phyloP scores from a whole-genome alignment of 2,888 invertebrate genomes.

The Ophion slaviceki region DNA sequence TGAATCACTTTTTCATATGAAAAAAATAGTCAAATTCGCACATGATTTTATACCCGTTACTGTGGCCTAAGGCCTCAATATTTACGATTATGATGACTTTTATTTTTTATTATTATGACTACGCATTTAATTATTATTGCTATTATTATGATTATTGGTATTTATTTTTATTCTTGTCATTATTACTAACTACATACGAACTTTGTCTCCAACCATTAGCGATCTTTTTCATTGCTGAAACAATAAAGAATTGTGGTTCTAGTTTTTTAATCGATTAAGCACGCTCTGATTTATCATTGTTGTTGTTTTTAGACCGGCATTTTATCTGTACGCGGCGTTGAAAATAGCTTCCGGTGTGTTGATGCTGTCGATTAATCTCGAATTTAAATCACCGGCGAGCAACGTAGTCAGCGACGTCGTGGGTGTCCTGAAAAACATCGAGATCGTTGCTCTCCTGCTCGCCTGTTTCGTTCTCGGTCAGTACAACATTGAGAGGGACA shows the following conservation, averaged over 20 bases:
- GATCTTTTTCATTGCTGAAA: too few species aligned
- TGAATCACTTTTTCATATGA: too few species aligned
- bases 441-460: conserved; percentile 89
- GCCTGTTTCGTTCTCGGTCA: conserved; percentile 90
- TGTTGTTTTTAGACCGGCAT: conserved; percentile 87
- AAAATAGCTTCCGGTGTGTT: conserved; percentile 88
- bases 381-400: conserved; percentile 90
- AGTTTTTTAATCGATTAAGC: neutral
- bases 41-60: too few species aligned
- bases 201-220: too few species aligned
- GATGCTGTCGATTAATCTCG: conserved; percentile 90
- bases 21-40: too few species aligned
- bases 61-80: neutral
- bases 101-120: conserved; percentile 6
- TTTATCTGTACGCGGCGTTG: conserved; percentile 89
- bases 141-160: neutral
- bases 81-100: conserved; percentile 22
- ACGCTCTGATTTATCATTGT: neutral
- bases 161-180: neutral
- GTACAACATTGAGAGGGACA: conserved; percentile 55
- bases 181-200: too few species aligned
- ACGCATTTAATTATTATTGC: neutral
- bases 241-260: neutral
- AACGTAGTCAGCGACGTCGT: conserved; percentile 89
- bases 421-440: conserved; percentile 88